These are phyloP conservation scores for Pelvicachromis taeniatus DNA, from an alignment of 2,113 vertebrate species.

Conservation along the genomic window DNA sequence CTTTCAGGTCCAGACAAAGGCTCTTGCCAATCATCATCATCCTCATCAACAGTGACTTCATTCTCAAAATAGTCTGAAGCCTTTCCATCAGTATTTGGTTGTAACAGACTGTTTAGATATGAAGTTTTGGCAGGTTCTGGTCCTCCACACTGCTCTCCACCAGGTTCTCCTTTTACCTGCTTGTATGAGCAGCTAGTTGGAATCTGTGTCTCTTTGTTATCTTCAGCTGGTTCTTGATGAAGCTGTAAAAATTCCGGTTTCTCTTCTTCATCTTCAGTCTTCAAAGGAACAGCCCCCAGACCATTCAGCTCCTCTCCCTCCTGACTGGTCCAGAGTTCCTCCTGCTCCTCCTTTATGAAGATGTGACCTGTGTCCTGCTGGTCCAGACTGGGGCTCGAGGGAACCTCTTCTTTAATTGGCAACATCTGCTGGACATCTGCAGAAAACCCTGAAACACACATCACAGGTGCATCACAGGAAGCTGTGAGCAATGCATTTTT, in stretches of 20 bases:
- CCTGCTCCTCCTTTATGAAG: not conserved
- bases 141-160: not conserved
- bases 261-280: conserved; percentile 3
- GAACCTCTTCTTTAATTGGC: not conserved
- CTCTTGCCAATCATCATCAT: not conserved
- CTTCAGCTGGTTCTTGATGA: not conserved
- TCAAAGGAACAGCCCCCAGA: not conserved
- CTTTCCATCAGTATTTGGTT: not conserved
- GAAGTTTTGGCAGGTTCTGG: not conserved
- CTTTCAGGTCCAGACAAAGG: not conserved
- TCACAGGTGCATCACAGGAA: not conserved
- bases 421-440: not conserved
- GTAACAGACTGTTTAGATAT: not conserved
- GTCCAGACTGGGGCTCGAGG: not conserved
- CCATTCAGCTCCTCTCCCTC: not conserved
- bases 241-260: not conserved
- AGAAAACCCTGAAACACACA: not conserved
- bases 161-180: not conserved
- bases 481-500: not conserved
- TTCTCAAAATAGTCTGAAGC: not conserved
- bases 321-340: not conserved
- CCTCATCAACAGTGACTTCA: not conserved
- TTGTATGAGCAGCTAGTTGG: not conserved
- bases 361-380: not conserved
- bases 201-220: not conserved